Evolutionary conservation across 1,140 invertebrate species (phyloP).

Genomic region (Tribolium madens): DNA sequence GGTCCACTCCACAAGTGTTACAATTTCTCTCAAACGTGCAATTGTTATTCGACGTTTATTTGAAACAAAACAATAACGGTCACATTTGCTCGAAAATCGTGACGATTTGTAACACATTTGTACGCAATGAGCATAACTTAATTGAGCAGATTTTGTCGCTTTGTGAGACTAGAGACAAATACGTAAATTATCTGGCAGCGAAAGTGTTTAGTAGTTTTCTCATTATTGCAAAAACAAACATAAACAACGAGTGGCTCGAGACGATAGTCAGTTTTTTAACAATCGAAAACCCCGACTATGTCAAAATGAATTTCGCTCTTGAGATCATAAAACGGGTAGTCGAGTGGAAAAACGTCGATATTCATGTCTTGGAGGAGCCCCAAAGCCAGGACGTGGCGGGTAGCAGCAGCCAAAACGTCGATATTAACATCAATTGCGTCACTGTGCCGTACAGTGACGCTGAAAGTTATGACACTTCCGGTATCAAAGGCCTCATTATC

Average conservation of each 20-base stretch:
- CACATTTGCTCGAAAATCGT: constrained; percentile 83
- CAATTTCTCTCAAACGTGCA: constrained; percentile 86
- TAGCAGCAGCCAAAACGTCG: constrained; percentile 62
- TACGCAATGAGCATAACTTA: constrained; percentile 83
- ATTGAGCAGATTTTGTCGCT: constrained; percentile 86
- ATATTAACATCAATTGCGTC: constrained; percentile 69
- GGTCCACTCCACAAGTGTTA: constrained; percentile 78
- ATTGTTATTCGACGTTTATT: constrained; percentile 84
- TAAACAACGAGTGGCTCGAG: constrained; percentile 83
- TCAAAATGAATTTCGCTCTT: constrained; percentile 84
- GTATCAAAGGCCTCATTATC: constrained; percentile 86
- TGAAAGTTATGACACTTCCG: constrained; percentile 83
- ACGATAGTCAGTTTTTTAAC: constrained; percentile 78
- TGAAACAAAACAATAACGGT: constrained; percentile 84
- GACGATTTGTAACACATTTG: constrained; percentile 82
- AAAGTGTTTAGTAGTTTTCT: constrained; percentile 85
- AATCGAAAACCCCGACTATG: constrained; percentile 74
- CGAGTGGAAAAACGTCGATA: constrained; percentile 87
- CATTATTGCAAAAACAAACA: constrained; percentile 83
- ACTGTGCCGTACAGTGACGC: constrained; percentile 79
- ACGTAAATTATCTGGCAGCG: constrained; percentile 82
- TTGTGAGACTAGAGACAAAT: constrained; percentile 81
- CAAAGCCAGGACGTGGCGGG: constrained; percentile 65
- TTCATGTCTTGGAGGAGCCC: constrained; percentile 83
- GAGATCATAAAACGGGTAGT: constrained; percentile 88